These are phyloP conservation scores for Eristalis intricaria DNA, from an alignment of 2,888 invertebrate genomes.

Conservation along the genomic window DNA sequence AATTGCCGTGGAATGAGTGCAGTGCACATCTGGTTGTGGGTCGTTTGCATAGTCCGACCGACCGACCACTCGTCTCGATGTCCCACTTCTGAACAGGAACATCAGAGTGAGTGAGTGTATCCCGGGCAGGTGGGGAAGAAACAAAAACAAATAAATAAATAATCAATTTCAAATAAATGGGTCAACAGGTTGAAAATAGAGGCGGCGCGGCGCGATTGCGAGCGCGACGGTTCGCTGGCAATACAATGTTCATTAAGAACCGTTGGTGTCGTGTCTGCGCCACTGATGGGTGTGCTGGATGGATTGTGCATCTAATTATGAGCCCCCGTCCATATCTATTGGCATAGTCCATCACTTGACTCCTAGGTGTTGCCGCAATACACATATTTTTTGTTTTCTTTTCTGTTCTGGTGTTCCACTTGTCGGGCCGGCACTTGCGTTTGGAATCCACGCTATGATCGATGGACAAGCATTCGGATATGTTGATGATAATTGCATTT, in stretches of 20 bases:
- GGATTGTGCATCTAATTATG: conserved; percentile 66
- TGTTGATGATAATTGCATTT: conserved; percentile 34
- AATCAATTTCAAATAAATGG: conserved; percentile 49
- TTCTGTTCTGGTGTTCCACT: background rate
- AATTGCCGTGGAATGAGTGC: conserved; percentile 35
- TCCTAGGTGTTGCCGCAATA: conserved; percentile 1
- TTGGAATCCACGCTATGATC: conserved; percentile 51
- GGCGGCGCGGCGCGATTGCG: background rate
- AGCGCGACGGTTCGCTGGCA: conserved; percentile 8
- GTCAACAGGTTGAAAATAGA: conserved; percentile 64
- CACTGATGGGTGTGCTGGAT: conserved; percentile 48
- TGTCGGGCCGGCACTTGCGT: background rate
- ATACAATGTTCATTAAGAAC: conserved; percentile 62
- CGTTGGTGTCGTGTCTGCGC: conserved; percentile 45
- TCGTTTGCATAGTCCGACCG: background rate
- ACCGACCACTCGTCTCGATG: background rate
- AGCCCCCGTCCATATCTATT: conserved; percentile 16
- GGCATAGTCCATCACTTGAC: background rate
- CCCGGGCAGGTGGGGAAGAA: background rate
- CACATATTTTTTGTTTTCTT: background rate
- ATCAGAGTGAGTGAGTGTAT: background rate
- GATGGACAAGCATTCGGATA: conserved; percentile 27
- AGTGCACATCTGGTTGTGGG: background rate
- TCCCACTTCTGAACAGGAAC: background rate
- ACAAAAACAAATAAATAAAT: conserved; percentile 36